Evolutionary conservation across 2,113 vertebrate species (phyloP).

Genomic region (Alethe castanea): DNA sequence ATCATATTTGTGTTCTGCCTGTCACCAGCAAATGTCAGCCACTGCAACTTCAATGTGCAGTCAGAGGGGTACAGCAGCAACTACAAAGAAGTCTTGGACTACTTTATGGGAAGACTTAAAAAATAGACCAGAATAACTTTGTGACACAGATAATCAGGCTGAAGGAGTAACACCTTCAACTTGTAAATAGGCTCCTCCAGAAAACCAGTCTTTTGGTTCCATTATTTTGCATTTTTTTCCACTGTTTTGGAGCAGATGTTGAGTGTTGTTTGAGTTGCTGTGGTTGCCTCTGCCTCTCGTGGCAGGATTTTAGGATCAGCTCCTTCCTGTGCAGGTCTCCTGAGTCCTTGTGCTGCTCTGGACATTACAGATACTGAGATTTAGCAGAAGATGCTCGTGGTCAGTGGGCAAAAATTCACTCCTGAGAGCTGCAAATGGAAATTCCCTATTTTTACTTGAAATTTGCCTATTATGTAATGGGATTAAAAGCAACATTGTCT

Average conservation of each 20-base stretch:
- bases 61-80: background rate
- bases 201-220: background rate
- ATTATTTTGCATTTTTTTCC: background rate
- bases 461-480: background rate
- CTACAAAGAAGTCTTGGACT: slow-evolving; percentile 17
- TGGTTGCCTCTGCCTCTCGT: background rate
- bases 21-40: slow-evolving; percentile 10
- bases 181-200: background rate
- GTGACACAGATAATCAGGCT: background rate
- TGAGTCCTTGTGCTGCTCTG: background rate
- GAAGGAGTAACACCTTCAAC: background rate
- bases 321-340: background rate
- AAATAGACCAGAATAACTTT: background rate
- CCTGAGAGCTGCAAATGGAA: background rate
- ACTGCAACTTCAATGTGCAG: background rate
- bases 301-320: background rate
- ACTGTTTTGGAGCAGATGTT: background rate
- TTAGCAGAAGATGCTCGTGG: background rate
- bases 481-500: background rate
- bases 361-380: background rate
- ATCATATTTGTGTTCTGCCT: background rate
- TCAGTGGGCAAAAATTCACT: background rate
- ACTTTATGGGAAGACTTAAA: background rate
- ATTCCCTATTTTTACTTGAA: background rate
- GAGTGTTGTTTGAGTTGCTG: background rate